Base-by-base conservation (phyloP, 2,888 invertebrate species). In the Keiferia lycopersicella region DNA sequence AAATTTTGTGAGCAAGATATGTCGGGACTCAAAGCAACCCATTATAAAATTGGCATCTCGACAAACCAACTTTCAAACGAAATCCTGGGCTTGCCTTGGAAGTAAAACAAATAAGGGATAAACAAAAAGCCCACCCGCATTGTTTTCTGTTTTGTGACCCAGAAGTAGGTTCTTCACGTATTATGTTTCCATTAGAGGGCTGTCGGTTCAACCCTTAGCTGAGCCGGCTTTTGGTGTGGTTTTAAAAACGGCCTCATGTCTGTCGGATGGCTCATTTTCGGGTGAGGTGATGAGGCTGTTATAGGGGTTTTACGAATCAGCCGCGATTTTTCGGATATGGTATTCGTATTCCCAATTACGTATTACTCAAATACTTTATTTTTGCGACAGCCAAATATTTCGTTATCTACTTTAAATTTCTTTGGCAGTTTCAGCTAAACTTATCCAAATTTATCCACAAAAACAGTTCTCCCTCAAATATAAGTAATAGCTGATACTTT, bases 171-270 rank as follows among this genome's bases (percentile, higher is more conserved):
- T 78, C 75, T 73, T 73, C 78, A 72, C 73, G 79, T 84, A 85
- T 87, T 83, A 84, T 84, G 83, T 84, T 85, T 86, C 86, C 83
- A 86, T 88, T 83, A 82, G 77, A 79, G 77, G 78, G 81, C 2
- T 86, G 84, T 87, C 86, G 86, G 85, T 82, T 84, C 80, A 84
- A 82, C 83, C 81, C 83, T 84, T 77, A 70, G 73, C 83, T 84
- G 76, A 70, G 73, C 74, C 76, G 73, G 74, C 74, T 30, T 34
- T 60, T 50, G 50, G 20, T 61, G 48, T 12, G 50, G 50, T 61
- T 61, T 61, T 61, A 61, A 61, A 61, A 61, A 50, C 48, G 50
- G n/a, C n/a, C 34, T 56, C 16, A 16, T 53, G 12, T 14, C 26
- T 18, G 11, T 11, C 11, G 16, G 18, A 50, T 20, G 50, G 20